Base-by-base conservation (phyloP, 2,888 invertebrate genomes). In the Cheilosia vernalis region DNA sequence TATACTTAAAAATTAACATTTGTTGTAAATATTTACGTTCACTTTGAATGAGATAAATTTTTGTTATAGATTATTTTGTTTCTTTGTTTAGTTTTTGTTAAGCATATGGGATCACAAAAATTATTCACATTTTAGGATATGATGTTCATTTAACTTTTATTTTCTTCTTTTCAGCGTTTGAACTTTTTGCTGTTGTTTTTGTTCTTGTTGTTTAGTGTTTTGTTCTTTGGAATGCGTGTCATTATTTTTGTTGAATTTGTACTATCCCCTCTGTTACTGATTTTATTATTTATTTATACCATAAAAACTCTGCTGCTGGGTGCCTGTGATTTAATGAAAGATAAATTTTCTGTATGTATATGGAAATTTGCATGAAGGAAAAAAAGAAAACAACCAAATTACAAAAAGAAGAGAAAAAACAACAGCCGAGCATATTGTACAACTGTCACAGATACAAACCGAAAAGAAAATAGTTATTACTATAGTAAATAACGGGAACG, bases 31-130 rank as follows among this genome's bases (percentile, higher is more conserved):
- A 58, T 58, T 37, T 56, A 19, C 67, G 30, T 42, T 70, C 37
- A 47, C 40, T 40, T 44, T 63, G 1, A 21, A 19, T 21, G 58
- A 70, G 37, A 60, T 27, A 2, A 37, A 7, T 56, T 56, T 44
- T 53, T 10, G 5, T 51, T 40, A 42, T 27, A 7, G 1, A 15
- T 9, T 66, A 30, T 0, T n/a, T 2, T 13, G 13, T 64, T 30
- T 49, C 19, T 27, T 60, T 49, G 10, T 56, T 47, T 60, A 19
- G 55, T 70, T 47, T 60, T 47, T 60, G 17, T 42, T 42, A 61
- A 67, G 53, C 67, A 63, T 49, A 56, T 55, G 37, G 51, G 19
- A 81, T 81, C 81, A 76, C 64, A 81, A 60, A 49, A 49, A 70
- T 56, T 70, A 55, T 69, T 74, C 74, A 67, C 74, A 37, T 49